Evolutionary conservation across 2,113 vertebrate species (phyloP), one percentile per base, ranked within the genome.

Genomic region (Gobius niger): DNA sequence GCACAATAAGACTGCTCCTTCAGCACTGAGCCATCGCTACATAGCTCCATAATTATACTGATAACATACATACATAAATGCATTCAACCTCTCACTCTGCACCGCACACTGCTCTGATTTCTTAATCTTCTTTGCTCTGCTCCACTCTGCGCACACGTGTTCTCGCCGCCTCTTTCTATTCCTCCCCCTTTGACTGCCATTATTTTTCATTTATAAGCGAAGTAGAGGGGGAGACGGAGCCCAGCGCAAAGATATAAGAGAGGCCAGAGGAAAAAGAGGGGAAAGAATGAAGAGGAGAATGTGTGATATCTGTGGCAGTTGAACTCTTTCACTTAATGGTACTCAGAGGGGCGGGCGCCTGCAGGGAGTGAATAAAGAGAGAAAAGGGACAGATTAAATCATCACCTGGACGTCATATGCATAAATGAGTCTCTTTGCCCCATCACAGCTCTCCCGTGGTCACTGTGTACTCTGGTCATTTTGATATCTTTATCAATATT

Each of bases 371-470:
- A 78, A 84, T 83, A 85, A 88, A 89, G 82, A 87, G 73, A 92
- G 93, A 94, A 88, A 90, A 94, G 94, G 92, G 93, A 90, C 89
- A 95, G 96, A 98, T 98, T 96, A 97, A 97, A 97, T 94, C 94
- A 94, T 97, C 94, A 95, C 93, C 92, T 81, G 86, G 82, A 84
- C 87, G 82, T 85, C 85, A 88, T 83, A 82, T 84, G 93, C 93
- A 94, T 94, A 95, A 98, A 96, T 93, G 92, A 71, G 72, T 78
- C 74, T 70, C 63, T 93, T 94, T 93, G 91, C 81, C 72, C 94
- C 93, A 94, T 94, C 94, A 93, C 94, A 62, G 92, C 95, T 95
- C 92, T 93, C 93, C 95, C 95, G 95, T 93, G 93, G 94, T 94
- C 81, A 85, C 95, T 53, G 63, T 95, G 95, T 49, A 50, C 73